Conservation (phyloP, 1,140 invertebrate species). For the Phenacoccus solenopsis region DNA sequence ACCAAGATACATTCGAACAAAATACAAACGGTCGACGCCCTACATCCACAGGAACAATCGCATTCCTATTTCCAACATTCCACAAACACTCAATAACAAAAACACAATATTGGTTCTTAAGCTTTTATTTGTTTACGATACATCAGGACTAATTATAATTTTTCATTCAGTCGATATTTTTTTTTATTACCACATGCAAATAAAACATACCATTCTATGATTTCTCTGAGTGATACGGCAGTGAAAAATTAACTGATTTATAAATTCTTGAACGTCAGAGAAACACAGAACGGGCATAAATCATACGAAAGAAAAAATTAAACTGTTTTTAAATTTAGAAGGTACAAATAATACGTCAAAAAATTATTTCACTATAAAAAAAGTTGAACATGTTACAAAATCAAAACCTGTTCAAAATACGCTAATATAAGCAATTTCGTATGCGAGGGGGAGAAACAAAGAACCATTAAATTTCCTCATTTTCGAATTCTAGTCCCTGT, state of each 20-base stretch:
- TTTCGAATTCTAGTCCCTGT: neutral
- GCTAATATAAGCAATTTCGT: neutral
- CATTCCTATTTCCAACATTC: no score
- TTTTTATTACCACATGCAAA: neutral
- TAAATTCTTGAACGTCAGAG: neutral
- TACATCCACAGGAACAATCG: no score
- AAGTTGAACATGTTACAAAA: neutral
- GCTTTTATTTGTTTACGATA: neutral
- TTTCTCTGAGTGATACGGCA: neutral
- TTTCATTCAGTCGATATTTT: neutral
- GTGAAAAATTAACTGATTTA: neutral
- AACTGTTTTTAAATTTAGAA: neutral
- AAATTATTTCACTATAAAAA: neutral
- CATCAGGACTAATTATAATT: neutral
- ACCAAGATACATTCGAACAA: no score
- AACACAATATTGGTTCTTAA: neutral
- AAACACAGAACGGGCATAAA: neutral
- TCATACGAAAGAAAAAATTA: neutral
- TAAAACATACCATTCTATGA: no score
- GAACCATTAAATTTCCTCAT: neutral
- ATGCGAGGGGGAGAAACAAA: no score
- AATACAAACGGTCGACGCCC: no score
- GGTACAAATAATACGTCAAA: neutral
- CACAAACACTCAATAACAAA: no score
- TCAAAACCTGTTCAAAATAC: neutral